phyloP scores from a whole-genome alignment of 1,140 invertebrate genomes.

The Akabosia matsudoensis region DNA sequence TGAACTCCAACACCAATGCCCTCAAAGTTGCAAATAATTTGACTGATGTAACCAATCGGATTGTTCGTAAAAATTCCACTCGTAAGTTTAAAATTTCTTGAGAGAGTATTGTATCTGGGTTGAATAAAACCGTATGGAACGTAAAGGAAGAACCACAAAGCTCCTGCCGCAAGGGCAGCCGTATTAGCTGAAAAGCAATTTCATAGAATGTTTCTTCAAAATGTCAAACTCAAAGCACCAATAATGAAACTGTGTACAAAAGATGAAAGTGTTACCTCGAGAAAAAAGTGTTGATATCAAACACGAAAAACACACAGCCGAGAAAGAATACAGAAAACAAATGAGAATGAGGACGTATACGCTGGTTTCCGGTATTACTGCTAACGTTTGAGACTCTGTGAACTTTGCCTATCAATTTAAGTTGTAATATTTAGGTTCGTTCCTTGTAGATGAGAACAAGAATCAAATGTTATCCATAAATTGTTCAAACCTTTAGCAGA shows the following conservation, averaged over 20 bases:
- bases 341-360: constrained; percentile 60
- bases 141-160: constrained; percentile 64
- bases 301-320: constrained; percentile 65
- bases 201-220: too few relatives aligned
- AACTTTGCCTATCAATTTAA: constrained; percentile 47
- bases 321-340: constrained; percentile 58
- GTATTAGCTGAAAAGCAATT: constrained; percentile 61
- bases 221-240: too few relatives aligned
- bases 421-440: neutral
- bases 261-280: constrained; percentile 56
- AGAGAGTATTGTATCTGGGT: constrained; percentile 12
- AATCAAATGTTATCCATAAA: neutral
- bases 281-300: constrained; percentile 66
- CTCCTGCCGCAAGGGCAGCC: constrained; percentile 63
- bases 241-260: too few relatives aligned
- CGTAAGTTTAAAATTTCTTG: neutral
- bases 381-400: constrained; percentile 39
- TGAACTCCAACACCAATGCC: constrained; percentile 65
- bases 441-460: too few relatives aligned
- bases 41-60: constrained; percentile 60
- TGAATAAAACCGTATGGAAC: constrained; percentile 21
- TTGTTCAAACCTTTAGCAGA: constrained; percentile 49
- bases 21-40: constrained; percentile 64
- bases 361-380: constrained; percentile 57
- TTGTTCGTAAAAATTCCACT: constrained; percentile 62